These are phyloP conservation scores for Cerceris rybyensis DNA, from an alignment of 2,888 invertebrate genomes.

Conservation along the genomic window DNA sequence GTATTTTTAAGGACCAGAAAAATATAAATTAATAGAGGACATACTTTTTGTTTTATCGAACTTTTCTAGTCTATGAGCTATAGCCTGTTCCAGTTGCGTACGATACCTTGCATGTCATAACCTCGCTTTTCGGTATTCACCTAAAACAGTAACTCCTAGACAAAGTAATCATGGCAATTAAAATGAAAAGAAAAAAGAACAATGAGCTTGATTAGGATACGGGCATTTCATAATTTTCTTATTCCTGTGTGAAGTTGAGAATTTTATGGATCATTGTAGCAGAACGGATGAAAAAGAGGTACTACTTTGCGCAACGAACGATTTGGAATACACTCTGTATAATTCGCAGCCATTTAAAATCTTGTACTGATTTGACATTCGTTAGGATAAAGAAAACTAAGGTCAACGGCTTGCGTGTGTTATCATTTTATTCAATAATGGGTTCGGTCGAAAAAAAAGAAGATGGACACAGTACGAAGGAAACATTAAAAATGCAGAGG, in stretches of 20 bases:
- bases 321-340: constrained; percentile 2
- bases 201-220: too few relatives aligned
- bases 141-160: too few relatives aligned
- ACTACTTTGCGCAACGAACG: background rate
- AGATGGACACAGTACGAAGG: constrained; percentile 5
- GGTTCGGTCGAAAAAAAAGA: constrained; percentile 32
- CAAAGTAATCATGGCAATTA: too few relatives aligned
- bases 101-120: too few relatives aligned
- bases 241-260: background rate
- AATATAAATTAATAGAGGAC: too few relatives aligned
- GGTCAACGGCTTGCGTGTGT: constrained; percentile 44
- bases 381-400: constrained; percentile 21
- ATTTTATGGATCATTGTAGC: background rate
- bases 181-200: too few relatives aligned
- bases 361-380: constrained; percentile 16
- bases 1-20: too few relatives aligned
- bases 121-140: too few relatives aligned
- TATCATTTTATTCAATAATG: constrained; percentile 48
- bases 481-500: constrained; percentile 39
- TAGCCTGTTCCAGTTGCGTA: too few relatives aligned
- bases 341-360: constrained; percentile 28
- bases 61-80: too few relatives aligned
- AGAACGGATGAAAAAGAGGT: background rate
- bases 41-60: too few relatives aligned
- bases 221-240: too few relatives aligned